Conservation (phyloP, 2,113 vertebrate species). For the Elgaria multicarinata region DNA sequence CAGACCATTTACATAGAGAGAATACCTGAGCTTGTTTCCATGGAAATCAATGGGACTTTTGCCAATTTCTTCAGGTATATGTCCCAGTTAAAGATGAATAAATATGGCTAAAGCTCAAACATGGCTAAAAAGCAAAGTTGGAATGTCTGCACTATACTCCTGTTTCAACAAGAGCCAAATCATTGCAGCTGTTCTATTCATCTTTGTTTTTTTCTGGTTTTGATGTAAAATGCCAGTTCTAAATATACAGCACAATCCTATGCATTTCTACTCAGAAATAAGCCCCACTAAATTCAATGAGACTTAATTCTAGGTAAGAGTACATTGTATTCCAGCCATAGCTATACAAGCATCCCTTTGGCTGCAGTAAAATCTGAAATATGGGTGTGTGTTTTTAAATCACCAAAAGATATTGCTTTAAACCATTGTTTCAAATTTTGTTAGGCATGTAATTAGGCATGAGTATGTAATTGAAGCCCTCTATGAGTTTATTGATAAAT, state of each 20-base stretch:
- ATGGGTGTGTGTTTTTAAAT: neutral
- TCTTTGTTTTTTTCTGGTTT: neutral
- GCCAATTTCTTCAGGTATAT: constrained; percentile 1
- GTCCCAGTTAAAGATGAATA: neutral
- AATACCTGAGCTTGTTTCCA: constrained; percentile 16
- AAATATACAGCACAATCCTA: no score
- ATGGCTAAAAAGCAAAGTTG: neutral
- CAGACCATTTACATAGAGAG: neutral
- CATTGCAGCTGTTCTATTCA: neutral
- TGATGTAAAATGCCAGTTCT: neutral
- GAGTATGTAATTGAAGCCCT: neutral
- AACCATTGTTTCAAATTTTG: neutral
- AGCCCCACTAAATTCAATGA: no score
- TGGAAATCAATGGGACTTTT: constrained; percentile 18
- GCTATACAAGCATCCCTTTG: neutral
- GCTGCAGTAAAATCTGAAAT: neutral
- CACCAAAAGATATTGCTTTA: neutral
- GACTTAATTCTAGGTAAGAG: no score
- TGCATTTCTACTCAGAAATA: no score
- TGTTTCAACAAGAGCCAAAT: neutral
- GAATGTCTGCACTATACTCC: neutral
- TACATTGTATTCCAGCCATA: no score
- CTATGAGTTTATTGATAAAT: neutral
- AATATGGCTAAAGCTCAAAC: neutral
- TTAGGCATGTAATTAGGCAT: neutral